Evolutionary conservation across 2,888 invertebrate genomes (phyloP).

Genomic region (Dicycla oo): DNA sequence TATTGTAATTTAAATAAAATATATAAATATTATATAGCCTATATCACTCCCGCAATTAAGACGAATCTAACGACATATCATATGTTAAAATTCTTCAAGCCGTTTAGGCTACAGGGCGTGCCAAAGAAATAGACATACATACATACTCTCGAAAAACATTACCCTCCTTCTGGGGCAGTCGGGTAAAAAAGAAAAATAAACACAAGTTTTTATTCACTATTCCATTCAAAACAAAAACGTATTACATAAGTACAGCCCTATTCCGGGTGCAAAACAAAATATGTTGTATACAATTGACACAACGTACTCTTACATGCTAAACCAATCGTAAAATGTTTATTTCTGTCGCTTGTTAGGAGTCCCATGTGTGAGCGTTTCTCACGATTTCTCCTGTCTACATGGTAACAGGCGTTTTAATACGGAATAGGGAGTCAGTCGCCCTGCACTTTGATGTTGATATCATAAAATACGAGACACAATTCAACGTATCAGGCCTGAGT

Average conservation of each 20-base stretch:
- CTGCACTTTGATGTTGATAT: slow-evolving; percentile 38
- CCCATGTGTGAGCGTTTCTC: slow-evolving; percentile 52
- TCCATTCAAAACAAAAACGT: slow-evolving; percentile 43
- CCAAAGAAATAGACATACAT: too few relatives aligned
- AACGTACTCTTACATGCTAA: slow-evolving; percentile 41
- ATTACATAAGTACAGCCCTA: slow-evolving; percentile 23
- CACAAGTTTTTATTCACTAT: slow-evolving; percentile 17
- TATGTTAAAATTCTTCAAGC: too few relatives aligned
- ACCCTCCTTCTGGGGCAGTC: too few relatives aligned
- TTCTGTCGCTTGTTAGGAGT: slow-evolving; percentile 60
- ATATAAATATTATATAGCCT: too few relatives aligned
- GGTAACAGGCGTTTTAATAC: slow-evolving; percentile 52
- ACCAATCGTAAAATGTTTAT: slow-evolving; percentile 67
- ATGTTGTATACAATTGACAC: slow-evolving; percentile 58
- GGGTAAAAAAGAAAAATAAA: too few relatives aligned
- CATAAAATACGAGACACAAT: slow-evolving; percentile 33
- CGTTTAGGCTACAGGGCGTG: too few relatives aligned
- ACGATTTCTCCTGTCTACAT: slow-evolving; percentile 44
- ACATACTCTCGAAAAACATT: too few relatives aligned
- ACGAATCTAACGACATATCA: too few relatives aligned
- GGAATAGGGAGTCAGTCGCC: slow-evolving; percentile 23
- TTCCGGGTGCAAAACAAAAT: slow-evolving; percentile 43
- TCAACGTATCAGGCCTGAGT: neutral
- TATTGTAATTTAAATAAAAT: too few relatives aligned
- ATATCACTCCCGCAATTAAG: too few relatives aligned